Base-by-base conservation (phyloP, 2,888 invertebrate species). In the Archips xylosteana region DNA sequence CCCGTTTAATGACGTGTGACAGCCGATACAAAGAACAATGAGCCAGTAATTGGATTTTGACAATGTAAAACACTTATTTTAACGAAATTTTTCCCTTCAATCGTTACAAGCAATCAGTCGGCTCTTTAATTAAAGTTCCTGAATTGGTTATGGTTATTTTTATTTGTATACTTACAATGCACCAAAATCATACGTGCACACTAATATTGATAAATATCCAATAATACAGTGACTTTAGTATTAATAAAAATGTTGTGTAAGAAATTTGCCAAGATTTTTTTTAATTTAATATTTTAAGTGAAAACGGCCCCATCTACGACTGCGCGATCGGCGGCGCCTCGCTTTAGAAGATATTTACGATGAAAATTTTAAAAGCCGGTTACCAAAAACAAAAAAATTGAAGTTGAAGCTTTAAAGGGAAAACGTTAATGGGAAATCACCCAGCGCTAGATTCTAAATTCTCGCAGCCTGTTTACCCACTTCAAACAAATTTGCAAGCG, bases 1-100 rank as follows among this genome's bases (percentile, higher is more conserved):
- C 87, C 86, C 84, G 87, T 89, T 92, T 91, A 92, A 92, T 92
- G 91, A 90, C 84, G 90, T 91, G 92, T 92, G 90, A 92, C 93
- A 89, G 82, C 83, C 84, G 83, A 85, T 87, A 84, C 82, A 80
- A 78, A 85, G 87, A 90, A 92, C 91, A 92, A 92, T 89, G 86
- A 86, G 85, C 85, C 85, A 90, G 87, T 91, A 91, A 92, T 92
- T 92, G 88, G 85, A 90, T 88, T 92, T 91, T 89, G 85, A 90
- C 86, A 87, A 85, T 81, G 85, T 85, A 83, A 84, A 86, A 87
- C 82, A 85, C 85, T 84, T 78, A 75, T 75, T 59, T 73, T 73
- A 63, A 68, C 32, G 15, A 45, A 32, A 36, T 63, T 68, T 49
- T 59, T 73, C 39, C 34, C 12, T 59, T 34, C 54, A 61, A 42